Evolutionary conservation across 2,113 vertebrate genomes (phyloP).

Genomic region (Struthio camelus): DNA sequence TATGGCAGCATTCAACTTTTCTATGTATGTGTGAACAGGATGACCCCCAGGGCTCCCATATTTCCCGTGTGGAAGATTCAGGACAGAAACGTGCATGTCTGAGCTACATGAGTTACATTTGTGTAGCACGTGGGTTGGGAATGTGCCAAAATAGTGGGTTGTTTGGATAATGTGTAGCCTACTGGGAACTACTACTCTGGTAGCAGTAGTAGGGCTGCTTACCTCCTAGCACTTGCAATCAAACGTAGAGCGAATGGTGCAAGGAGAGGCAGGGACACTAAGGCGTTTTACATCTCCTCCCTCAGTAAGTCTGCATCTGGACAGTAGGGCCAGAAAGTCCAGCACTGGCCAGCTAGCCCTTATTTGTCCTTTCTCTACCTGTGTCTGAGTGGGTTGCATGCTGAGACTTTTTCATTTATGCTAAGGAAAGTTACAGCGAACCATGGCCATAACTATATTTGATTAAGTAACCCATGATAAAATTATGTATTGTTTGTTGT

Average conservation of each 20-base stretch:
- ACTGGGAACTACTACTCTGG: not conserved
- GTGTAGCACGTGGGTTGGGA: not conserved
- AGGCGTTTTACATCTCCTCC: not conserved
- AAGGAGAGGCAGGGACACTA: not conserved
- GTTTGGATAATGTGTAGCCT: rapidly evolving
- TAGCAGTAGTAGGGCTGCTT: not conserved
- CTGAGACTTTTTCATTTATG: not conserved
- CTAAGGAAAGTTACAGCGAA: not conserved
- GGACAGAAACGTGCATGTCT: not conserved
- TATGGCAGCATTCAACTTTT: not conserved
- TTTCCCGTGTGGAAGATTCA: not conserved
- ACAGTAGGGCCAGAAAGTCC: not conserved
- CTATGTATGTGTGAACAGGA: not conserved
- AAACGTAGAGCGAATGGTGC: not conserved
- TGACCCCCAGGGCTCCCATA: not conserved
- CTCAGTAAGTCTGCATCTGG: not conserved
- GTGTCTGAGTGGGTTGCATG: not conserved
- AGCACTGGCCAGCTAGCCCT: rapidly evolving
- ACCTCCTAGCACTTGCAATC: rapidly evolving
- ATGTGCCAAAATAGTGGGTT: not conserved
- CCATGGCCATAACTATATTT: not conserved
- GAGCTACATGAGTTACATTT: not conserved
- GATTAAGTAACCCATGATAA: not conserved
- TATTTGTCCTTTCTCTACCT: not conserved
- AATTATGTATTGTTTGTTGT: not conserved